These are phyloP conservation scores for Philotrypesis tridentata DNA, from an alignment of 1,140 invertebrate genomes.

Conservation along the genomic window DNA sequence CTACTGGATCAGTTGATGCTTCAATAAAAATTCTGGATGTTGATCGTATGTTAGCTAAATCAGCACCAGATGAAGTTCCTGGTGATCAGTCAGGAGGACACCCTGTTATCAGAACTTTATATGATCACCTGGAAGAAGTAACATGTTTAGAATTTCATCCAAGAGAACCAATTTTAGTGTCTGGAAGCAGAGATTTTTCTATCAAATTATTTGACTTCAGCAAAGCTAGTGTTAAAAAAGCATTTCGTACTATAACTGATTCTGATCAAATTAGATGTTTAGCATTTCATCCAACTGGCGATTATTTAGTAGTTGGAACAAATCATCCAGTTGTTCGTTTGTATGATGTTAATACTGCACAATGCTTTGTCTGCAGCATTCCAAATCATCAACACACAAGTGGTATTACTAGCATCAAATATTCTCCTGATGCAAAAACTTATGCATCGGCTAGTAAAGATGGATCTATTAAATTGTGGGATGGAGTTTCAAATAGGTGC, in stretches of 20 bases:
- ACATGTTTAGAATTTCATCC: conserved; percentile 98
- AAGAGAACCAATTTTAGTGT: conserved; percentile 91
- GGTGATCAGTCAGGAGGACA: conserved; percentile 92
- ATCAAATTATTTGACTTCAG: conserved; percentile 98
- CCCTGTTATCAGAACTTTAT: conserved; percentile 98
- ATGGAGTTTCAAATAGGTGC: conserved; percentile 94
- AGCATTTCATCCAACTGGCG: conserved; percentile 95
- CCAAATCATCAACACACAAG: conserved; percentile 93
- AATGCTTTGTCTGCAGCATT: conserved; percentile 95
- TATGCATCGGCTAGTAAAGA: conserved; percentile 95
- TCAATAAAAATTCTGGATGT: conserved; percentile 99
- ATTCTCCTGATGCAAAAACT: conserved; percentile 84
- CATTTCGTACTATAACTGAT: conserved; percentile 95
- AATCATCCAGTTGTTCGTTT: conserved; percentile 92
- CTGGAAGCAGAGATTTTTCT: conserved; percentile 94
- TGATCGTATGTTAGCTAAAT: conserved; percentile 97
- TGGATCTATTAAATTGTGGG: conserved; percentile 96
- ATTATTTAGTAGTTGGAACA: conserved; percentile 94
- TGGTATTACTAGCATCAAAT: conserved; percentile 90
- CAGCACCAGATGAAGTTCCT: conserved; percentile 87
- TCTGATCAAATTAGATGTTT: conserved; percentile 91
- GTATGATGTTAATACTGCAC: conserved; percentile 96
- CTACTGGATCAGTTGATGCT: conserved; percentile 97
- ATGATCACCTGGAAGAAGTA: conserved; percentile 98
- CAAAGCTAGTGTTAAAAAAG: conserved; percentile 98